These are phyloP conservation scores for human (Homo sapiens) DNA, from an alignment of 2,113 vertebrate species.

Conservation along the genomic window DNA sequence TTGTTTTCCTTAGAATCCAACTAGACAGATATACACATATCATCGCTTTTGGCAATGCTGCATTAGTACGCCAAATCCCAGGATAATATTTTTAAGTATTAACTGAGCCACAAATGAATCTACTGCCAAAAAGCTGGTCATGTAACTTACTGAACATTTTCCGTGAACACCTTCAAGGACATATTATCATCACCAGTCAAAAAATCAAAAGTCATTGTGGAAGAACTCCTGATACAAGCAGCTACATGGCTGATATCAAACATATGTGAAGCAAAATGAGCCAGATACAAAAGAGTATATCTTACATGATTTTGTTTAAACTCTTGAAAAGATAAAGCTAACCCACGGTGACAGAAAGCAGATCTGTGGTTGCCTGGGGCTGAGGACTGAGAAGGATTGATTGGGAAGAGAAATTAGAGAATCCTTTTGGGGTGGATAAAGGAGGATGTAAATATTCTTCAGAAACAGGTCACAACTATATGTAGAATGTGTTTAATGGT, in stretches of 20 bases:
- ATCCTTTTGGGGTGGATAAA: background rate
- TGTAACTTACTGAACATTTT: background rate
- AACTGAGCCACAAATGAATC: background rate
- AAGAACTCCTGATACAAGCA: background rate
- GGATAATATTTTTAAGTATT: background rate
- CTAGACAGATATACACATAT: background rate
- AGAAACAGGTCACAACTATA: background rate
- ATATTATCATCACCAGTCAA: background rate
- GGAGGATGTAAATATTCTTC: background rate
- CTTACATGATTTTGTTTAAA: background rate
- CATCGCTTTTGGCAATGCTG: background rate
- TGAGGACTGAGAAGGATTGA: background rate
- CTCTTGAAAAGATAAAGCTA: constrained; percentile 14
- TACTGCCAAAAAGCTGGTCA: background rate
- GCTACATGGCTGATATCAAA: background rate
- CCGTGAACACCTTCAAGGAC: background rate
- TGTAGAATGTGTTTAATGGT: background rate
- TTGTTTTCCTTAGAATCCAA: background rate
- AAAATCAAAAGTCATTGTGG: background rate
- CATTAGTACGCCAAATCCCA: background rate
- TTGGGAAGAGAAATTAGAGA: background rate
- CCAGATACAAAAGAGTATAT: background rate
- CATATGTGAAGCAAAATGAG: background rate
- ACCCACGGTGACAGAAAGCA: background rate
- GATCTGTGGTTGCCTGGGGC: background rate